Evolutionary conservation across 2,888 invertebrate genomes (phyloP).

Genomic region (Lasioglossum vierecki): DNA sequence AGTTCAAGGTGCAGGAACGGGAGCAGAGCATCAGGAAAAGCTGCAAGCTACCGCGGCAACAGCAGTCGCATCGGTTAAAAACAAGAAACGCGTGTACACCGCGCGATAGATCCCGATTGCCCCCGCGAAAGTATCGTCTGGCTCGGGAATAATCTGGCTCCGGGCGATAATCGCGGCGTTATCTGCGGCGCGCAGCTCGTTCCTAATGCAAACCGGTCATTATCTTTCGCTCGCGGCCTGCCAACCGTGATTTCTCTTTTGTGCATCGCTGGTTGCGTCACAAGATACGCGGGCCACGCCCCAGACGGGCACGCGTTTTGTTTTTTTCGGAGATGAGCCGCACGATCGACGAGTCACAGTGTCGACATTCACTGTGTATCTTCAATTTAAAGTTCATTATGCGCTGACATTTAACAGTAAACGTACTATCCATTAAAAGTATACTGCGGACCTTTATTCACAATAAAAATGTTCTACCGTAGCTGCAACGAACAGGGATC

Average conservation of each 20-base stretch:
- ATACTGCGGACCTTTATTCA: background rate
- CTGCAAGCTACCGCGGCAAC: background rate
- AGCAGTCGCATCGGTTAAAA: background rate
- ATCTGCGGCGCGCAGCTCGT: slow-evolving; percentile 26
- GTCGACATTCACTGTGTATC: background rate
- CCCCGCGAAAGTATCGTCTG: slow-evolving; percentile 6
- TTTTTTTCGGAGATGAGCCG: slow-evolving; percentile 6
- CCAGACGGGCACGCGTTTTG: background rate
- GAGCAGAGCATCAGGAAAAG: background rate
- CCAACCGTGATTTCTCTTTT: slow-evolving; percentile 40
- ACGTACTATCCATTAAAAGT: background rate
- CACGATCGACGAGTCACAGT: background rate
- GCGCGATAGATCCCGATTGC: background rate
- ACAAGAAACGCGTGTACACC: slow-evolving; percentile 3
- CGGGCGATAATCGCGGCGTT: slow-evolving; percentile 26
- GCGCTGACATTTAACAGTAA: background rate
- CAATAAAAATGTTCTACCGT: background rate
- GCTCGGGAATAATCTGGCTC: slow-evolving; percentile 14
- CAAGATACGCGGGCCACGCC: slow-evolving; percentile 30
- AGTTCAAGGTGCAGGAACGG: slow-evolving; percentile 2
- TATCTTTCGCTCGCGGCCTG: slow-evolving; percentile 6
- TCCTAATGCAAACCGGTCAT: slow-evolving; percentile 20
- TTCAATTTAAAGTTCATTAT: background rate
- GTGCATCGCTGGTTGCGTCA: slow-evolving; percentile 36
- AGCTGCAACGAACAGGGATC: background rate